phyloP scores from a whole-genome alignment of 2,888 invertebrate species.

The Stegana nigrithorax region DNA sequence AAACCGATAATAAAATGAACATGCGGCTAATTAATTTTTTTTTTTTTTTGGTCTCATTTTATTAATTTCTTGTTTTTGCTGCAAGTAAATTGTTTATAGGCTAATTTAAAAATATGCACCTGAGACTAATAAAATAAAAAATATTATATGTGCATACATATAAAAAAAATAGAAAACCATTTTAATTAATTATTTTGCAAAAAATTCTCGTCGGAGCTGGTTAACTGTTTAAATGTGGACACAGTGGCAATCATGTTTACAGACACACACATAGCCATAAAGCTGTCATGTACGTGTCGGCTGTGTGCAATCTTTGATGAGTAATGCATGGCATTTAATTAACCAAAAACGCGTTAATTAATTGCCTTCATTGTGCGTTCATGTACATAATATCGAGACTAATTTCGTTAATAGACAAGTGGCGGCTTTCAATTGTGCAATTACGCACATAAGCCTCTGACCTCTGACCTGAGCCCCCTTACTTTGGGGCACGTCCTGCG shows the following conservation, averaged over 20 bases:
- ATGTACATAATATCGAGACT: neutral
- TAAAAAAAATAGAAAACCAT: neutral
- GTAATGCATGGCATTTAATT: neutral
- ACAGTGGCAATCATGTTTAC: no score
- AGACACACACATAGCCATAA: no score
- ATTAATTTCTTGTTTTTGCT: neutral
- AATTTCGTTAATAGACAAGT: neutral
- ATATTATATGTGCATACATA: neutral
- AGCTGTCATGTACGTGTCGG: neutral
- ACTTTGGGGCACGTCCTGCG: no score
- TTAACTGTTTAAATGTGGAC: neutral
- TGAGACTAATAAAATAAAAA: conserved; percentile 5
- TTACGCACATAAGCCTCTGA: no score
- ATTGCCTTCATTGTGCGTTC: neutral
- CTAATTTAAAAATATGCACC: conserved; percentile 14
- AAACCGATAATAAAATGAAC: conserved; percentile 7
- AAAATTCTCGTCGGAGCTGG: neutral
- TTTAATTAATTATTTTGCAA: conserved; percentile 13
- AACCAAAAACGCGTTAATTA: neutral
- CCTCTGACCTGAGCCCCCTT: no score
- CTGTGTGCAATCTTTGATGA: neutral
- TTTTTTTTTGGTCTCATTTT: neutral
- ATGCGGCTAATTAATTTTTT: conserved; percentile 11
- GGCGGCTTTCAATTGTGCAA: no score
- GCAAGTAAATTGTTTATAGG: conserved; percentile 9